Conservation (phyloP, 2,797 vertebrate species). For the Vipera ursinii region DNA sequence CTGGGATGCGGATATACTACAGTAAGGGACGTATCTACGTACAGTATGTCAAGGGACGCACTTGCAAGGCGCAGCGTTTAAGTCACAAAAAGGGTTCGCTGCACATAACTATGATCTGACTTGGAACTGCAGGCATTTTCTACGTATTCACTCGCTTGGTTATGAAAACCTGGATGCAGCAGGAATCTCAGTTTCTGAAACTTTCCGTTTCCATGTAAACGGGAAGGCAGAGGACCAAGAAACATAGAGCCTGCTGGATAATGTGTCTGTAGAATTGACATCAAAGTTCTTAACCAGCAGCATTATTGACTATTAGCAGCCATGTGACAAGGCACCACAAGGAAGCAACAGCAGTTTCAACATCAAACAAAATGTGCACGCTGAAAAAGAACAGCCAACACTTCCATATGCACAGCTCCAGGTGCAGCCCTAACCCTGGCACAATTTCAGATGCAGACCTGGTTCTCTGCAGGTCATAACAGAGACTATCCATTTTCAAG, state of each 20-base stretch:
- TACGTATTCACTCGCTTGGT: neutral
- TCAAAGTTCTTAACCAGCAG: neutral
- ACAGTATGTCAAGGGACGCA: constrained; percentile 27
- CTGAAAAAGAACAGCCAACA: neutral
- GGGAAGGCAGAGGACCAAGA: neutral
- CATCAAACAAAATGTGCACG: neutral
- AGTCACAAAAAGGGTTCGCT: neutral
- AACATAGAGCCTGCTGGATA: neutral
- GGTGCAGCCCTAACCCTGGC: neutral
- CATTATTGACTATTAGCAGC: neutral
- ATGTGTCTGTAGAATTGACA: neutral
- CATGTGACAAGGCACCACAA: neutral
- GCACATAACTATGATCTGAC: neutral
- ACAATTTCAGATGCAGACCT: neutral
- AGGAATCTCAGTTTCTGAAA: neutral
- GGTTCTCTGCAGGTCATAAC: neutral
- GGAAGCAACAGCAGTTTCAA: neutral
- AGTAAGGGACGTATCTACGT: neutral
- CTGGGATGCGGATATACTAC: constrained; percentile 13
- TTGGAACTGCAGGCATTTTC: neutral
- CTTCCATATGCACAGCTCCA: neutral
- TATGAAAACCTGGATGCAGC: neutral
- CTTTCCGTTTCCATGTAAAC: neutral
- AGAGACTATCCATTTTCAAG: neutral
- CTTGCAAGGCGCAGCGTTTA: constrained; percentile 35